phyloP scores from a whole-genome alignment of 2,888 invertebrate genomes.

The Drosophila austrosaltans region DNA sequence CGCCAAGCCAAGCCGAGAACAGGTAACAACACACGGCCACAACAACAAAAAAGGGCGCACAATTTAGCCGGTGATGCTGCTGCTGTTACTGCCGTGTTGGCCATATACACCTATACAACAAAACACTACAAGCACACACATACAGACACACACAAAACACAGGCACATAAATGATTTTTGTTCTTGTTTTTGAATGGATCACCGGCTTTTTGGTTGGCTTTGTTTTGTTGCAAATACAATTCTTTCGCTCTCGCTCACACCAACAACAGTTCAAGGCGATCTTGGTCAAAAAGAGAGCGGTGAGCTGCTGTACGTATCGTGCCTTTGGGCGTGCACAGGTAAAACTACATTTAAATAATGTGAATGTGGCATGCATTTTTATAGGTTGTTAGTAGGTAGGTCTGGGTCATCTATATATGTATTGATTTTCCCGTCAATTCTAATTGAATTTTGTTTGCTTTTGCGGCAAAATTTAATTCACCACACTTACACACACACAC shows the following conservation, averaged over 20 bases:
- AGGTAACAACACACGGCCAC: constrained; percentile 53
- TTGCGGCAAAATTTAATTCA: constrained; percentile 41
- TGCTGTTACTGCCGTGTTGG: constrained; percentile 65
- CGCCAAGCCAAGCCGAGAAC: constrained; percentile 50
- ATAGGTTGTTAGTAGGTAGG: constrained; percentile 2
- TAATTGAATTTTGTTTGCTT: constrained; percentile 34
- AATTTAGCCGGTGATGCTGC: constrained; percentile 62
- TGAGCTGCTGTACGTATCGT: constrained; percentile 66
- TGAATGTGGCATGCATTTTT: constrained; percentile 45
- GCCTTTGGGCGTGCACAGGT: constrained; percentile 62
- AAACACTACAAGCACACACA: constrained; percentile 17
- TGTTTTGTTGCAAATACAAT: constrained; percentile 59
- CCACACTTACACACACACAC: constrained; percentile 44
- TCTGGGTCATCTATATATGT: constrained; percentile 24
- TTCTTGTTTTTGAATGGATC: constrained; percentile 65
- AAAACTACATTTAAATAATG: constrained; percentile 50
- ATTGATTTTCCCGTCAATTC: constrained; percentile 40
- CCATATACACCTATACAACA: constrained; percentile 47
- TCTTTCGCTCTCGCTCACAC: constrained; percentile 55
- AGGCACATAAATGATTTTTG: constrained; percentile 28
- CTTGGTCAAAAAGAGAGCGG: constrained; percentile 41
- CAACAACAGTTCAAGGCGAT: constrained; percentile 41
- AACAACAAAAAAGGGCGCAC: constrained; percentile 59
- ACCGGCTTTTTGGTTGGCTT: constrained; percentile 74
- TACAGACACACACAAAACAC: constrained; percentile 15